Base-by-base conservation (phyloP, 2,888 invertebrate species). In the Hedychridium roseum region DNA sequence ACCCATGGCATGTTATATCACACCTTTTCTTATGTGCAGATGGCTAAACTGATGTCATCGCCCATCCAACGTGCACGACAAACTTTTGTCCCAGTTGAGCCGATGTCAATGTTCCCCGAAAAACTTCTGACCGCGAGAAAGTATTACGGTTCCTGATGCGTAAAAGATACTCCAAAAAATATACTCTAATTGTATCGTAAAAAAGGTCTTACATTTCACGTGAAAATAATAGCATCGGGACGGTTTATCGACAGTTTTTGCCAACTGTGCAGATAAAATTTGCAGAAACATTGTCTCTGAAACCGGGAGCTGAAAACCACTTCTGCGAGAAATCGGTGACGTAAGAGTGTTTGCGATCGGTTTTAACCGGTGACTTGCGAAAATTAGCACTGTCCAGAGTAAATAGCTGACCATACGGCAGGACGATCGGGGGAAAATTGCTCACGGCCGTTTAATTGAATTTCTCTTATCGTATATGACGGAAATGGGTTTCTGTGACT, bases 31-130 rank as follows among this genome's bases (percentile, higher is more conserved):
- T 54, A 45, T 50, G 53, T 59, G 56, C 62, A 51, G 51, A 65
- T 60, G 61, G 55, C 53, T 57, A 36, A 37, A 45, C 18, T 57
- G 64, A 59, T 63, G 60, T 49, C 55, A 57, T 62, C 61, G 46
- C 30, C 34, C 43, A 21, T 16, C 50, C 20, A 4, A 31, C 16
- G 12, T 15, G 16, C 18, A 9, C 36, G 36, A 2, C 11, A n/a
- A 20, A 23, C 16, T 30, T 47, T 40, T 45, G 41, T 15, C 23
- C 28, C 21, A 30, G 18, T 14, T 36, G 35, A 34, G 14, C 32
- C 32, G 16, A 2, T 23, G 21, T 52, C 43, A 31, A 28, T 43
- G 23, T 11, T n/a, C 16, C 11, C 31, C 17, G 6, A 9, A 3
- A 21, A 16, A 5, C 26, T 31, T 28, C 38, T 14, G 36, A 20